A percentile compares a stretch with the other conserved stretches of the same genome.
phyloP scores from a whole-genome alignment of 2,113 vertebrate species.

The Solea solea region DNA sequence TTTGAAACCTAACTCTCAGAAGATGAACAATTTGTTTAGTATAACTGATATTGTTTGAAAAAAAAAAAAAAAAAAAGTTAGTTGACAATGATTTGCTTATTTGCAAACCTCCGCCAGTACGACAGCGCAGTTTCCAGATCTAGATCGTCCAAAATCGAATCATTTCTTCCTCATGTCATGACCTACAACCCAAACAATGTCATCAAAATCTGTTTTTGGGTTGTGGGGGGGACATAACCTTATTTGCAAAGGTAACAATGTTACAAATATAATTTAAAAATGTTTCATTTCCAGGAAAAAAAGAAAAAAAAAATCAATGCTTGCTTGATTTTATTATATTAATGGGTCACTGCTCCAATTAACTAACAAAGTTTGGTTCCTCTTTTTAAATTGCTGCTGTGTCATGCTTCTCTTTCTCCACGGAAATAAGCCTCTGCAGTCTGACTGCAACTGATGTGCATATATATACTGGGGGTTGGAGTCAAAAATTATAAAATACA shows the following conservation, averaged over 20 bases:
- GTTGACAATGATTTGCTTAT: too few relatives aligned
- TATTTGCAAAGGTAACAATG: too few relatives aligned
- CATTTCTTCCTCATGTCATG: too few relatives aligned
- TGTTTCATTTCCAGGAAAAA: background rate
- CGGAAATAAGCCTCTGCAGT: conserved; percentile 56
- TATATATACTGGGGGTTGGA: conserved; percentile 6
- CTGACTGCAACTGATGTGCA: conserved; percentile 48
- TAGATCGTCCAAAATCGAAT: too few relatives aligned
- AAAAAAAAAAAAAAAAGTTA: background rate
- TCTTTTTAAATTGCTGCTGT: conserved; percentile 60
- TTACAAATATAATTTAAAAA: too few relatives aligned
- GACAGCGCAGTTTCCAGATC: too few relatives aligned
- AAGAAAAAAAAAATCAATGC: conserved; percentile 43
- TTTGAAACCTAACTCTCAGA: conserved; percentile 57
- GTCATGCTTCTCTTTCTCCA: conserved; percentile 64
- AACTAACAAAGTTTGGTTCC: conserved; percentile 56
- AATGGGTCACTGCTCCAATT: conserved; percentile 54
- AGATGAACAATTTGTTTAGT: conserved; percentile 55
- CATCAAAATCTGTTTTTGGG: too few relatives aligned
- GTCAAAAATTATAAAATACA: conserved; percentile 15
- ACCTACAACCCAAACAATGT: too few relatives aligned
- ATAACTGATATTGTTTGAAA: conserved; percentile 30
- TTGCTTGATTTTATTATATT: conserved; percentile 36
- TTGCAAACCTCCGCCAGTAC: too few relatives aligned
- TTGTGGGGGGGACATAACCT: too few relatives aligned